These are phyloP conservation scores for Oreochromis tanganicae DNA, from an alignment of 2,113 vertebrate species.

Conservation along the genomic window DNA sequence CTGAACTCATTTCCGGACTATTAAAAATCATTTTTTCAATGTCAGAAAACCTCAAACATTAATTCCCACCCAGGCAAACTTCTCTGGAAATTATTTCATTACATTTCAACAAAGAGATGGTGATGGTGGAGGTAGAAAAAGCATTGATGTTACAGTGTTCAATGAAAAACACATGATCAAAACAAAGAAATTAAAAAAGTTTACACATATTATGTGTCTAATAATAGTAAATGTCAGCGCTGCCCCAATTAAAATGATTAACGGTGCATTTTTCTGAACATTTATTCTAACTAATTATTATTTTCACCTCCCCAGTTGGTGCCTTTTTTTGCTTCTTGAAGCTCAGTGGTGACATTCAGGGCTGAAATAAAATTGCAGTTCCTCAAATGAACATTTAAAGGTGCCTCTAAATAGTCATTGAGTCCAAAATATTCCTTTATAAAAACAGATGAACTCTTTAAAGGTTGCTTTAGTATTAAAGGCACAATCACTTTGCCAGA, in stretches of 20 bases:
- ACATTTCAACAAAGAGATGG: neutral
- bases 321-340: neutral
- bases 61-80: neutral
- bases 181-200: neutral
- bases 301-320: neutral
- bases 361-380: neutral
- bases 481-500: no score
- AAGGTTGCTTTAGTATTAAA: no score
- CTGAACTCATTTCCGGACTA: slow-evolving; percentile 18
- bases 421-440: neutral
- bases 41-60: neutral
- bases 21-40: neutral
- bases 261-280: neutral
- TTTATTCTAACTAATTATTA: neutral
- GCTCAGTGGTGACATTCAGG: neutral
- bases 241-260: neutral
- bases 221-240: neutral
- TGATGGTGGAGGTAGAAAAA: neutral
- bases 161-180: neutral
- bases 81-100: slow-evolving; percentile 1
- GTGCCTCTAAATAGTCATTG: neutral
- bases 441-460: no score
- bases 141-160: no score
- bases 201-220: neutral
- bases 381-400: neutral